Base-by-base conservation (phyloP, 1,140 invertebrate genomes). In the Diachasma alloeum region DNA sequence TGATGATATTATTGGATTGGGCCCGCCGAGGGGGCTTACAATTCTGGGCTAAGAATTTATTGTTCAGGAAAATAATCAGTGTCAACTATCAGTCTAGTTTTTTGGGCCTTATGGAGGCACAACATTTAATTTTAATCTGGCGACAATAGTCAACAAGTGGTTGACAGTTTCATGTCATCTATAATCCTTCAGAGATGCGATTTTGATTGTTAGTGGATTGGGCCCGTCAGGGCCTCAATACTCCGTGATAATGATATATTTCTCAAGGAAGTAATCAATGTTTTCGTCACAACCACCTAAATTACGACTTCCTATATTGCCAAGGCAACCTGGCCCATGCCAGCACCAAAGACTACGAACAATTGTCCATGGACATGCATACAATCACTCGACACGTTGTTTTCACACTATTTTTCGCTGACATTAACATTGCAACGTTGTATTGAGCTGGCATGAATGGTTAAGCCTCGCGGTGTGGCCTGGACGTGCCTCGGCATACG, bases 351-450 rank as follows among this genome's bases (percentile, higher is more conserved):
- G 59, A 26, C 59, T 3, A 13, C 11, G 59, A 84, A 86, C 86
- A 88, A 88, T 77, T 87, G 83, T 87, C 72, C 81, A 79, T 63
- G 80, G 79, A 76, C 80, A 82, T 84, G 84, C 84, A 83, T 86
- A 87, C 81, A 83, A 88, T 87, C 85, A 87, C 80, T 81, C 82
- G 80, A 81, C 81, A 70, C 80, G 81, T 83, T 83, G 79, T 83
- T 42, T 82, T 81, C 78, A 78, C 78, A 82, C 80, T 79, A 83
- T 86, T 83, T 53, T 86, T 85, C 82, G 59, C 59, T 63, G 59
- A 63, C 83, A 81, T 81, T 83, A 68, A 78, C 76, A 81, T 80
- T 80, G 79, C 81, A 81, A 83, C 82, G 83, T 84, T 83, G 82
- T 83, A 83, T 81, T 6, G 48, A 76, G 72, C 19, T 48, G 72